Evolutionary conservation across 2,888 invertebrate genomes (phyloP), one percentile per base, ranked within the genome.

Genomic region (Malthinus flaveolus): DNA sequence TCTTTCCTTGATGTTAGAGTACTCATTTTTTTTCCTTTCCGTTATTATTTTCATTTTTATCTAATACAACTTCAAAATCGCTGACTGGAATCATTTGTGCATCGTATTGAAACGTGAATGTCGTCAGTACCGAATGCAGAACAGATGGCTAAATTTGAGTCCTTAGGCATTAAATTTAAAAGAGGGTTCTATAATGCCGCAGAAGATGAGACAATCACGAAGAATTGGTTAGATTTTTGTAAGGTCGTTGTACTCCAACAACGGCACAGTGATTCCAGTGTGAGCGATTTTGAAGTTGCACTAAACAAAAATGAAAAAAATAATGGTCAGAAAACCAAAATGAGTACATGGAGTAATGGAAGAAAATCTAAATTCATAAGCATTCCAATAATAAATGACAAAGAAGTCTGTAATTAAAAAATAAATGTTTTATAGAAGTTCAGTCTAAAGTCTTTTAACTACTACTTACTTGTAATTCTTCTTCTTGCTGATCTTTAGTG

Each of bases 301-400:
- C n/a, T n/a, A n/a, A n/a, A n/a, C n/a, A n/a, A n/a, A n/a, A n/a
- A n/a, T n/a, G n/a, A n/a, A n/a, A n/a, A n/a, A n/a, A n/a, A n/a
- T n/a, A n/a, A n/a, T n/a, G n/a, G n/a, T n/a, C n/a, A n/a, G n/a
- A n/a, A n/a, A n/a, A n/a, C n/a, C n/a, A n/a, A n/a, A n/a, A n/a
- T n/a, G n/a, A n/a, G n/a, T n/a, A n/a, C n/a, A n/a, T n/a, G n/a
- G n/a, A n/a, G n/a, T n/a, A 97, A 80, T 0, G 95, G 91, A 73
- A 97, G 82, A 0, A 91, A 92, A 71, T 96, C 95, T 63, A 97
- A 81, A 81, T 97, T 97, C 8, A 95, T 95, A 56, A 97, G 79
- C 97, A 97, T 97, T 11, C 96, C 97, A 44, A 95, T 91, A 69
- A 97, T 95, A 73, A 97, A 97, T 0, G 95, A 93, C 97, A 97